Percentiles rank a stretch among this genome's conserved stretches.
Evolutionary conservation across 2,797 vertebrate species (phyloP).

Genomic region (Oreochromis mossambicus): DNA sequence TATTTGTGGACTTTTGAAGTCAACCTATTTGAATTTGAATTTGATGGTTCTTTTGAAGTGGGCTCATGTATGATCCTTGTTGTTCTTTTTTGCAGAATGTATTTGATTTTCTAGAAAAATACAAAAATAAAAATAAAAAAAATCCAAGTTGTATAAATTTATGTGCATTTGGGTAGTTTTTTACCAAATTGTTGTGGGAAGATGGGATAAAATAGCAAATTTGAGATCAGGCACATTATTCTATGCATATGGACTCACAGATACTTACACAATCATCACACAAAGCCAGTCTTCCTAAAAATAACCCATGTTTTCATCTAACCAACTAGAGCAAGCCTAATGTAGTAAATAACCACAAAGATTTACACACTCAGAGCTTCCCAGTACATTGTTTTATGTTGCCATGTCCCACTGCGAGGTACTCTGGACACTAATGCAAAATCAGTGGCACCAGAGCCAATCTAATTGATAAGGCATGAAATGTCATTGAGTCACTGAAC

Average conservation of each 20-base stretch:
- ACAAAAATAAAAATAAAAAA: neutral
- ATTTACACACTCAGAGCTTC: neutral
- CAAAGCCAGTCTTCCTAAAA: slow-evolving; percentile 26
- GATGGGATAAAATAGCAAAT: neutral
- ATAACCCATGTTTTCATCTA: slow-evolving; percentile 28
- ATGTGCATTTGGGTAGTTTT: neutral
- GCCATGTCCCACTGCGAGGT: neutral
- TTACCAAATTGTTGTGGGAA: neutral
- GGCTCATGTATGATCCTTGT: neutral
- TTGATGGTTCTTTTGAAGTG: neutral
- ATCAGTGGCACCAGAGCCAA: slow-evolving; percentile 53
- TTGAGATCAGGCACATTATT: neutral
- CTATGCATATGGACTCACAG: neutral
- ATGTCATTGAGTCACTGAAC: slow-evolving; percentile 34
- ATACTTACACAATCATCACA: neutral
- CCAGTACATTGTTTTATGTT: slow-evolving; percentile 10
- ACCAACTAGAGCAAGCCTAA: slow-evolving; percentile 57
- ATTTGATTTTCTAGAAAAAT: neutral
- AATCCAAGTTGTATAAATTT: neutral
- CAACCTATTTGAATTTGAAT: neutral
- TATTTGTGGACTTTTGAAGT: neutral
- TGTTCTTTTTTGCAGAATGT: neutral
- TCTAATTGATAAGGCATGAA: slow-evolving; percentile 66
- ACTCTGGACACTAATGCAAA: neutral
- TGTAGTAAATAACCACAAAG: slow-evolving; percentile 4